Conservation (phyloP, 2,888 invertebrate genomes). For the Idaea dimidiata region DNA sequence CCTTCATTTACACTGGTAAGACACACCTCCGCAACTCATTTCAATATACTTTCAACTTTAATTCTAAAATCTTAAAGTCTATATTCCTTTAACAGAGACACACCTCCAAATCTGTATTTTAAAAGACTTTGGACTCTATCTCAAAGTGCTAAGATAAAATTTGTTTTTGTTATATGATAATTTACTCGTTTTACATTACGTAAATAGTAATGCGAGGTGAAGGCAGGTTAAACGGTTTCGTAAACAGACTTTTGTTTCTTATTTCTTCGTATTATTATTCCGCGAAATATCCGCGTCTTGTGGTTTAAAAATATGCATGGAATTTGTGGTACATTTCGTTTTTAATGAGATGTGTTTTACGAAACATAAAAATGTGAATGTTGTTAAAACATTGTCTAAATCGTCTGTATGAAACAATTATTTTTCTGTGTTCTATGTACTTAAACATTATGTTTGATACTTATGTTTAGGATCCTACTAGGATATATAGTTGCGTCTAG, state of each 20-base stretch:
- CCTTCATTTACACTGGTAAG: slow-evolving; percentile 95
- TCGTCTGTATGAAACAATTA: too few relatives aligned
- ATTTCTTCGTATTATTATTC: neutral
- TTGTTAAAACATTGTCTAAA: too few relatives aligned
- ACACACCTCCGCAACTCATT: slow-evolving; percentile 18
- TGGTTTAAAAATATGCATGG: slow-evolving; percentile 6
- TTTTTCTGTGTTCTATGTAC: too few relatives aligned
- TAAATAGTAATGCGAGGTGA: slow-evolving; percentile 27
- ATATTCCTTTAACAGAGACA: neutral
- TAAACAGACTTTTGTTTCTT: slow-evolving; percentile 7
- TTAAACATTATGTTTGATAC: too few relatives aligned
- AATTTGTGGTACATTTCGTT: neutral
- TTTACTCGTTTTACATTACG: slow-evolving; percentile 16
- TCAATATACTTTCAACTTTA: slow-evolving; percentile 11
- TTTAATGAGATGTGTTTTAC: neutral
- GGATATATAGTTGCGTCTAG: too few relatives aligned
- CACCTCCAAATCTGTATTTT: neutral
- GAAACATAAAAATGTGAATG: neutral
- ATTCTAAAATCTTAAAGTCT: neutral
- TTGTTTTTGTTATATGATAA: slow-evolving; percentile 3
- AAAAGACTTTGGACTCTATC: neutral
- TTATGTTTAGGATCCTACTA: too few relatives aligned
- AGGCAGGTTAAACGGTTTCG: slow-evolving; percentile 18
- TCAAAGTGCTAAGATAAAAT: neutral
- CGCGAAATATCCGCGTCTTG: neutral